Conservation (phyloP, 2,888 invertebrate genomes). For the Girardia tigrina region DNA sequence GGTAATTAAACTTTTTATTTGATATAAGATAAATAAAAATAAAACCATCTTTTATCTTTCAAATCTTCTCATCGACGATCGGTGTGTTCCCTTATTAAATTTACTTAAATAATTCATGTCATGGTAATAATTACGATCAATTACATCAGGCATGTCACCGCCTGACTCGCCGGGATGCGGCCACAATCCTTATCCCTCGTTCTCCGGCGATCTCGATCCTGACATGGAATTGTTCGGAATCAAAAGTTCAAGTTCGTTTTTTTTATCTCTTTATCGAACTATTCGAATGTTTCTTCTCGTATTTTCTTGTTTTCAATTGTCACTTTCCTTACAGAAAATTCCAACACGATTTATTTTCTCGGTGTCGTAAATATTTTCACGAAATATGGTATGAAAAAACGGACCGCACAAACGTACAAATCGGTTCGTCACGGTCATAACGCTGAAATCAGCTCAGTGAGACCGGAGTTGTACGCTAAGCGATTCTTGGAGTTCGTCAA, state of each 20-base stretch:
- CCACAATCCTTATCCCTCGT: constrained; percentile 42
- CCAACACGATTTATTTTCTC: constrained; percentile 75
- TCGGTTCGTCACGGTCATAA: constrained; percentile 79
- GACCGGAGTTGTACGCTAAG: constrained; percentile 95
- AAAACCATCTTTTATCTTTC: too few species aligned
- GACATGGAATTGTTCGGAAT: constrained; percentile 44
- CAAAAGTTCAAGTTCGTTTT: constrained; percentile 38
- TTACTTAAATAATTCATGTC: too few species aligned
- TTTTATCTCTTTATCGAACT: neutral
- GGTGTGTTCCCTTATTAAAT: too few species aligned
- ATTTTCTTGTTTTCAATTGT: neutral
- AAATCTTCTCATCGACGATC: too few species aligned
- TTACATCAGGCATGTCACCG: constrained; percentile 61
- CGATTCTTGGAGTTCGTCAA: constrained; percentile 77
- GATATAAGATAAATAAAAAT: too few species aligned
- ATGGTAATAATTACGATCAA: too few species aligned
- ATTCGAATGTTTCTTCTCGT: neutral
- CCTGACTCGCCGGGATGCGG: constrained; percentile 70
- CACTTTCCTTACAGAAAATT: neutral
- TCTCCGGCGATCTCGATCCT: constrained; percentile 47
- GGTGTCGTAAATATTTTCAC: constrained; percentile 94
- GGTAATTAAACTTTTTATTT: too few species aligned
- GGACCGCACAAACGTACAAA: constrained; percentile 96
- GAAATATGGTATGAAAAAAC: constrained; percentile 83
- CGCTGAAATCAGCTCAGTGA: constrained; percentile 92